Percentiles rank a stretch among this genome's conserved stretches.
Evolutionary conservation across 2,113 vertebrate genomes (phyloP).

Genomic region (Pituophis catenifer): DNA sequence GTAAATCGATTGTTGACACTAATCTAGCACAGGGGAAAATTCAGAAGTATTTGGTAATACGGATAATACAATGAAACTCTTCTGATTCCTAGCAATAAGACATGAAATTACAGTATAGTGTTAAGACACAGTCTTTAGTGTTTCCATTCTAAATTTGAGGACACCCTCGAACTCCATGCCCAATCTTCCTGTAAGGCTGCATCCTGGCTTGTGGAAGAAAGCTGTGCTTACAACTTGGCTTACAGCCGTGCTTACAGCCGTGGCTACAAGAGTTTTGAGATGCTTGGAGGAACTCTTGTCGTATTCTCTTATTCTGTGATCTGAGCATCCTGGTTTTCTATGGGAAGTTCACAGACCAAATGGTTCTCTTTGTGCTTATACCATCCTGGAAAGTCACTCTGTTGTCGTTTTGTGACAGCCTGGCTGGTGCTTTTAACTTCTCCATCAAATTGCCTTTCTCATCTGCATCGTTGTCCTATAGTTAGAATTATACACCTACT

Average conservation of each 20-base stretch:
- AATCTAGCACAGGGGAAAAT: background rate
- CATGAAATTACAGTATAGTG: background rate
- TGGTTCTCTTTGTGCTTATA: background rate
- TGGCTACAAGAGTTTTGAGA: background rate
- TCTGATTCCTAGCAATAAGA: background rate
- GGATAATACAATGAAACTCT: background rate
- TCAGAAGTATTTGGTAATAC: background rate
- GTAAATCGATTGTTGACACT: background rate
- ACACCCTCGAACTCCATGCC: no score
- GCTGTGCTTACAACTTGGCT: background rate
- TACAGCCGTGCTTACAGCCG: no score
- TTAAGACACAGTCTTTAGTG: background rate
- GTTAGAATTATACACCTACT: background rate
- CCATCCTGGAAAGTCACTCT: background rate
- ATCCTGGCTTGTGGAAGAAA: background rate
- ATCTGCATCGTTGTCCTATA: background rate
- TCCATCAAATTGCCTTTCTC: background rate
- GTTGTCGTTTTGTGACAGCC: background rate
- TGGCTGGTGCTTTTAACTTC: background rate
- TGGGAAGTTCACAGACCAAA: no score
- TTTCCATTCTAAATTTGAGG: background rate
- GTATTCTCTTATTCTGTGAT: background rate
- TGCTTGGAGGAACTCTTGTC: background rate
- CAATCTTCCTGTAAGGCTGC: background rate
- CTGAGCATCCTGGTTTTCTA: no score